Base-by-base conservation (phyloP, 2,888 invertebrate species). In the Aricia artaxerxes region DNA sequence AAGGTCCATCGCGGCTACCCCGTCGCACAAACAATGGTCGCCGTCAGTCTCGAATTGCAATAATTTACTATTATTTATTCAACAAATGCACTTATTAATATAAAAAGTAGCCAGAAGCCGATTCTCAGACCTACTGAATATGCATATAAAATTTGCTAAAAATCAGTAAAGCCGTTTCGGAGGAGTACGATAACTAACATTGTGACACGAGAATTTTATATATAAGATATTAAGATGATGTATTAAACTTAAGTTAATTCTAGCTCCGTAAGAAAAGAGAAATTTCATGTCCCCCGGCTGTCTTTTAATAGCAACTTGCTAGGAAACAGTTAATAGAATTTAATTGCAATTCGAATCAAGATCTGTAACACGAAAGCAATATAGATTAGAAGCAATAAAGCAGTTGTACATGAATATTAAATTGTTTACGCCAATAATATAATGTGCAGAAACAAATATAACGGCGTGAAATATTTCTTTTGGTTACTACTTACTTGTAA, bases 321-420 rank as follows among this genome's bases (percentile, higher is more conserved):
- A 88, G 87, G 88, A 87, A 90, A 89, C 88, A 88, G 87, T 85
- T 93, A 92, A 93, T 93, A 91, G 91, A 93, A 90, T 93, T 92
- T 92, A 92, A 93, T 94, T 92, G 88, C 89, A 88, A 84, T 85
- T 82, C 83, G 84, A 85, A 84, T 85, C 82, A 82, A 57, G 81
- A 82, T 82, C 81, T 80, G 81, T 80, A 82, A 81, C 80, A 80
- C 81, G 38, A 80, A 81, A 78, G 79, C 81, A 76, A 72, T 75
- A 77, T 75, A 79, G 80, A 81, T 82, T 80, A 82, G 80, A 79
- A 80, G 79, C 80, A 82, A 81, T 82, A 80, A 81, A 82, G 81
- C 82, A 82, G 81, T 69, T 64, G 80, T 79, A 79, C 79, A 81
- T 82, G 78, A 80, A 82, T 82, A 81, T 80, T 85, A 88, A 88